These are phyloP conservation scores for Saturnia japonica DNA, from an alignment of 2,888 invertebrate species.

Conservation along the genomic window DNA sequence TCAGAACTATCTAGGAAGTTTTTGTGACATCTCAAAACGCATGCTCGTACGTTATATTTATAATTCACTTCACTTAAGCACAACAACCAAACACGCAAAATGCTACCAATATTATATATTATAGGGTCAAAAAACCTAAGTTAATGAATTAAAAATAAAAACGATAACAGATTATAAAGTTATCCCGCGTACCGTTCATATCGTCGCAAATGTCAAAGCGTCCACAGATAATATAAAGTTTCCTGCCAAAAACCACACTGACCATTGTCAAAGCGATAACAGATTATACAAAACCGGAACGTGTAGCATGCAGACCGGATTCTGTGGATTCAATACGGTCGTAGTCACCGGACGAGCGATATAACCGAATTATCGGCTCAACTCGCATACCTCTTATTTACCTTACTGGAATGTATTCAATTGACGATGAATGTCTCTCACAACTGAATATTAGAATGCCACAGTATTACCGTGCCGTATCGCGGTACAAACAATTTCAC, in stretches of 20 bases:
- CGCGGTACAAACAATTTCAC: no score
- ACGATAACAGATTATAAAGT: neutral
- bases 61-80: no score
- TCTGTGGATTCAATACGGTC: neutral
- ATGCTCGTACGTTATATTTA: no score
- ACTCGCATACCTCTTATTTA: neutral
- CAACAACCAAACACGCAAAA: no score
- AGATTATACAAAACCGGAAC: conserved; percentile 6
- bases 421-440: neutral
- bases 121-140: neutral
- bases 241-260: neutral
- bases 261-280: neutral
- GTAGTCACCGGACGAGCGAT: neutral
- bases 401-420: neutral
- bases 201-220: neutral
- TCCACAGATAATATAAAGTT: neutral
- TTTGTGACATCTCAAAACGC: no score
- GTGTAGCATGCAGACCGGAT: neutral
- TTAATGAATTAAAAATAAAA: neutral
- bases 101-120: no score
- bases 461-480: no score
- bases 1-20: no score
- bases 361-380: neutral
- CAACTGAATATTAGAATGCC: neutral
- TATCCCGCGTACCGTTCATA: neutral